Evolutionary conservation across 2,888 invertebrate species (phyloP).

Genomic region (Mayetiola destructor): DNA sequence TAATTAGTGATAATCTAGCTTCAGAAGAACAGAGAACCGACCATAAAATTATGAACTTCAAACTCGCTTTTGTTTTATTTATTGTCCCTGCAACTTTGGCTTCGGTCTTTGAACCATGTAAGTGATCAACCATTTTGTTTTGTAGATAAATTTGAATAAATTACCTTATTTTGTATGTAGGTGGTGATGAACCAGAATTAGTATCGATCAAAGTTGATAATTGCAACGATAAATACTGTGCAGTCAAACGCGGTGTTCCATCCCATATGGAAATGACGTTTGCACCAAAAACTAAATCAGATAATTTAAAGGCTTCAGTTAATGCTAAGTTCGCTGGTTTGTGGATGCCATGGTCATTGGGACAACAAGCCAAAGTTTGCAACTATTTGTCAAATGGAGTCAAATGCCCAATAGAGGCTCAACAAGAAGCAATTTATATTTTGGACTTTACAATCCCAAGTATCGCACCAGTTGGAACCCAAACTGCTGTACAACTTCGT

Average conservation of each 20-base stretch:
- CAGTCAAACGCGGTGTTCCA: not conserved
- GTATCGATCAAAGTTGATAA: not conserved
- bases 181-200: not conserved
- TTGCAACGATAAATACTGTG: slow-evolving; percentile 5
- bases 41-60: not conserved
- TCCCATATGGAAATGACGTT: not conserved
- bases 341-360: slow-evolving; percentile 3
- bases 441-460: not conserved
- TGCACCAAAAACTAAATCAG: not conserved
- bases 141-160: not conserved
- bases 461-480: not conserved
- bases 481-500: not conserved
- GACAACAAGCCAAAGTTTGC: not conserved
- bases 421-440: not conserved
- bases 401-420: not conserved
- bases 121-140: not conserved
- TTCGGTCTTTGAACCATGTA: not conserved
- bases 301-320: not conserved
- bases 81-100: not conserved
- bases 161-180: not conserved
- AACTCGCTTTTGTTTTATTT: not conserved
- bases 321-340: not conserved
- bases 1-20: too few relatives aligned
- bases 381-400: not conserved
- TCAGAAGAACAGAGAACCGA: not conserved